Evolutionary conservation across 2,888 invertebrate genomes (phyloP).

Genomic region (Drosophila robusta): DNA sequence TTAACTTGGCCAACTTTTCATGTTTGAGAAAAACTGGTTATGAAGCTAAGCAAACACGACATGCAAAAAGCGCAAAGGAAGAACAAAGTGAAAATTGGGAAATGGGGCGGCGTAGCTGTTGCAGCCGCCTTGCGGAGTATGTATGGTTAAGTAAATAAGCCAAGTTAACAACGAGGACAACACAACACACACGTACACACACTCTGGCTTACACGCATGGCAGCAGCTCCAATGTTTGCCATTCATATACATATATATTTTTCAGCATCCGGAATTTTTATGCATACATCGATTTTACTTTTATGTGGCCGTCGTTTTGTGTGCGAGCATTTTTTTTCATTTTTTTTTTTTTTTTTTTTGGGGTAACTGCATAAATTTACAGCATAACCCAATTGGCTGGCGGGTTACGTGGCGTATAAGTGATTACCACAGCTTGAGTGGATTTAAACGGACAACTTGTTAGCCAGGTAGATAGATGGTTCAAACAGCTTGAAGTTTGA

Average conservation of each 20-base stretch:
- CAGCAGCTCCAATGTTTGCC: conserved; percentile 63
- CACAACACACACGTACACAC: conserved; percentile 9
- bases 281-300: conserved; percentile 77
- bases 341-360: conserved; percentile 13
- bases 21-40: conserved; percentile 76
- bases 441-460: conserved; percentile 21
- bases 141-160: conserved; percentile 58
- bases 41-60: conserved; percentile 71
- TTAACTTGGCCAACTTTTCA: conserved; percentile 78
- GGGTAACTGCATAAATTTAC: conserved; percentile 62
- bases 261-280: conserved; percentile 61
- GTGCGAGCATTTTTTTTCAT: conserved; percentile 12
- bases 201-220: conserved; percentile 4
- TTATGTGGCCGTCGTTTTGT: conserved; percentile 45
- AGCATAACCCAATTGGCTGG: conserved; percentile 40
- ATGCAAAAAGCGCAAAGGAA: conserved; percentile 23
- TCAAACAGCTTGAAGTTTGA: conserved; percentile 25
- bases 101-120: conserved; percentile 1
- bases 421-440: conserved; percentile 58
- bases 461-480: conserved; percentile 29
- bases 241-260: conserved; percentile 71
- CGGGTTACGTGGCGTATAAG: conserved; percentile 66
- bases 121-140: conserved; percentile 37
- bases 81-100: conserved; percentile 1
- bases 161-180: conserved; percentile 39